Evolutionary conservation across 1,140 invertebrate genomes (phyloP), one percentile per base, ranked within the genome.

Genomic region (Platyura marginata): DNA sequence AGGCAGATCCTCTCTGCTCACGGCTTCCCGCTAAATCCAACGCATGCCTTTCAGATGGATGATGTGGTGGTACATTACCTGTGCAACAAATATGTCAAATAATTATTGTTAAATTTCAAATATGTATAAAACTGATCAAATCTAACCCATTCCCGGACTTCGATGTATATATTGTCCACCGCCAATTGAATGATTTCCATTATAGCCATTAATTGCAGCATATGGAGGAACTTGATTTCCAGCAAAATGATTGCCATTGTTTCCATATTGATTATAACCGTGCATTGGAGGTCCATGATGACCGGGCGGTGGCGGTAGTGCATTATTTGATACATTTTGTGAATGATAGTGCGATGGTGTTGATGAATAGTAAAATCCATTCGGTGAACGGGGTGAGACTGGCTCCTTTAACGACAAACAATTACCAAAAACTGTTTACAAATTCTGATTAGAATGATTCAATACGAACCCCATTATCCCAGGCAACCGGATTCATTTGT

Each of bases 1-100:
- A 95, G 9, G 91, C 91, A 50, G 87, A 91, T n/a, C 86, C 87
- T 37, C 87, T 68, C 56, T 91, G 85, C 58, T 91, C 88, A 49
- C 85, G 77, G 52, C 85, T 82, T 11, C 85, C 83, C 5, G 81
- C 79, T 50, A 88, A 64, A 62, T 88, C 83, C 22, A 77, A 52
- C 23, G 66, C 63, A 46, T 61, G 55, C 2, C 58, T 54, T 35
- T 60, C 57, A 1, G 57, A 54, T 8, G 55, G 51, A 25, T 56
- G 56, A 0, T 56, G 51, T 18, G 57, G 58, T 16, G 58, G 58
- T n/a, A 60, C 44, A 45, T 57, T 60, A 45, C 55, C 58, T 52
- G 22, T 19, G 8, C 23, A 19, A 25, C 20, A 8, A 35, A 19
- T 15, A 29, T 42, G 13, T 16, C 15, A 19, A 19, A 19, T 4